These are phyloP conservation scores for Bicyclus anynana DNA, from an alignment of 1,140 invertebrate genomes.

Conservation along the genomic window DNA sequence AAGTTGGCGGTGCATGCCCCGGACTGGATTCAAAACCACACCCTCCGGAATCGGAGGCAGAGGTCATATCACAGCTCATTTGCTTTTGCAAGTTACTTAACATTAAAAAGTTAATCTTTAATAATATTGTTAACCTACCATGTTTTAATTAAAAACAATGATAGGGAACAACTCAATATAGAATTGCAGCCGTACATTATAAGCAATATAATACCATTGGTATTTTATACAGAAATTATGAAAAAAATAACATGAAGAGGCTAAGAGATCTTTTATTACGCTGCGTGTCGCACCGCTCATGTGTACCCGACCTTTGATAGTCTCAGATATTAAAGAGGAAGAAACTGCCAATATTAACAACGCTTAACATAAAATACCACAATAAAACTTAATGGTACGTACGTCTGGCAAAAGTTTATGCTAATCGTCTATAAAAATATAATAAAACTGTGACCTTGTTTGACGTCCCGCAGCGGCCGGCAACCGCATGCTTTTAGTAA, in stretches of 20 bases:
- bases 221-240: neutral
- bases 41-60: too few relatives aligned
- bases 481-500: slow-evolving; percentile 1
- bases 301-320: neutral
- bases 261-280: neutral
- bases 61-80: too few relatives aligned
- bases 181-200: too few relatives aligned
- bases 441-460: slow-evolving; percentile 37
- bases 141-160: too few relatives aligned
- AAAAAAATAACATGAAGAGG: neutral
- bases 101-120: too few relatives aligned
- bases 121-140: too few relatives aligned
- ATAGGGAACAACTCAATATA: too few relatives aligned
- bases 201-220: neutral
- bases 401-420: slow-evolving; percentile 43
- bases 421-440: slow-evolving; percentile 49
- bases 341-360: slow-evolving; percentile 48
- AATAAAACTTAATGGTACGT: slow-evolving; percentile 45
- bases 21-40: too few relatives aligned
- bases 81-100: too few relatives aligned
- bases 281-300: neutral
- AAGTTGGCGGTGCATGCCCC: too few relatives aligned
- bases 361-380: slow-evolving; percentile 44
- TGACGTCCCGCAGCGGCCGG: slow-evolving; percentile 21
- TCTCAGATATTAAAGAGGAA: slow-evolving; percentile 35